These are phyloP conservation scores for Apodemia mormo DNA, from an alignment of 2,888 invertebrate genomes.

Conservation along the genomic window DNA sequence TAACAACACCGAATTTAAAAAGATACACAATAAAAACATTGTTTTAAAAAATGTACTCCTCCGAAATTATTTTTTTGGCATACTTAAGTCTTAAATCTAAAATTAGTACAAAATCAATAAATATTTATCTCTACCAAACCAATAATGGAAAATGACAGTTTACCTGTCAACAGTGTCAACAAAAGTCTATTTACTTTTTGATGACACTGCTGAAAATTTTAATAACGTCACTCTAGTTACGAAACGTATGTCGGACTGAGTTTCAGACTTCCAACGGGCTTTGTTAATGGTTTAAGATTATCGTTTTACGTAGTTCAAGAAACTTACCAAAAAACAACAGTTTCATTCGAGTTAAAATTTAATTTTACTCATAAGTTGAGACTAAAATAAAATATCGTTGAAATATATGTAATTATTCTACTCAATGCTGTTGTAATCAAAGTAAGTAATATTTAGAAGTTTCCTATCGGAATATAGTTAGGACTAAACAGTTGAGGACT, in stretches of 20 bases:
- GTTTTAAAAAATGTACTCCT: neutral
- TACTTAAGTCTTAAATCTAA: constrained; percentile 8
- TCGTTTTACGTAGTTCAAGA: constrained; percentile 12
- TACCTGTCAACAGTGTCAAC: constrained; percentile 29
- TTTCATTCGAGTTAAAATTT: neutral
- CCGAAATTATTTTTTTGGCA: neutral
- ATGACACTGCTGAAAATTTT: constrained; percentile 5
- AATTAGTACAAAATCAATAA: constrained; percentile 18
- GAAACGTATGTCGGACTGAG: neutral
- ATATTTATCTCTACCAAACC: constrained; percentile 39
- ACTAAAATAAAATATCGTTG: neutral
- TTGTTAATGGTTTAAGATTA: constrained; percentile 3
- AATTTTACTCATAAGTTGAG: neutral
- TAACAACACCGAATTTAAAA: neutral
- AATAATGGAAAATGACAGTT: constrained; percentile 18
- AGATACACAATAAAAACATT: neutral
- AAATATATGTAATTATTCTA: neutral
- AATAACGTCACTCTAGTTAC: constrained; percentile 13
- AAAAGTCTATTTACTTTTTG: constrained; percentile 19
- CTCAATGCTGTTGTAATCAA: neutral
- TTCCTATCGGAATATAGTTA: no score
- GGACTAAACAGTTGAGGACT: no score
- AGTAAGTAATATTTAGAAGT: neutral
- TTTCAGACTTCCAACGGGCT: neutral
- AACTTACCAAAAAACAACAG: constrained; percentile 11